Base-by-base conservation (phyloP, 2,888 invertebrate species). In the Melinaea menophilus region DNA sequence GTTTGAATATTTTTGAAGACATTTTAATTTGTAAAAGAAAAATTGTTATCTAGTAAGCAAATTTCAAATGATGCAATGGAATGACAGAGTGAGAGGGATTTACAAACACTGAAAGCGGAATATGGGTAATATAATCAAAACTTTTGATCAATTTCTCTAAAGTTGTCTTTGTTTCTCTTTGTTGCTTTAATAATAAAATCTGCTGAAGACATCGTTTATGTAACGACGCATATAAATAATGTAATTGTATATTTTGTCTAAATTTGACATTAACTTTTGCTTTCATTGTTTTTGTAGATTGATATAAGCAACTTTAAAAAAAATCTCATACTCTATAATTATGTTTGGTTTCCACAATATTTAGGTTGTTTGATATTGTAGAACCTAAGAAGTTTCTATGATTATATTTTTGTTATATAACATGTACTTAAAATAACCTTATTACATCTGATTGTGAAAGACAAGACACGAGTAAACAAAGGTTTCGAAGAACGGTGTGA, bases 41-140 rank as follows among this genome's bases (percentile, higher is more conserved):
- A 9, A 9, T 41, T 41, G 41, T 41, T 41, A 9, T 9, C 9
- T 9, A 9, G 11, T 41, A 41, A 41, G 41, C 7, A 7, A 22
- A 31, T 11, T 22, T 31, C 9, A 51, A 51, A 31, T n/a, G 7
- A n/a, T 48, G 22, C 48, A 48, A 48, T 48, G 13, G 22, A 13
- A 48, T 4, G 4, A 48, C 48, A 22, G 72, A 73, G 72, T 75
- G 70, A 75, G 73, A 82, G 82, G 85, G 80, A 86, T 86, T 86
- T 84, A 82, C 79, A 84, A 83, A 79, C 80, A 79, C 80, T 77
- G 78, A 72, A 77, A 74, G 72, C 75, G 74, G 75, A 80, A 77
- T 80, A 76, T 82, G 84, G 83, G 84, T 85, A 86, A 87, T 86
- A 84, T 82, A 88, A 89, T 89, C 87, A 86, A 88, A 90, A 90